These are phyloP conservation scores for Stenodera caucasica DNA, from an alignment of 2,888 invertebrate genomes.

Conservation along the genomic window DNA sequence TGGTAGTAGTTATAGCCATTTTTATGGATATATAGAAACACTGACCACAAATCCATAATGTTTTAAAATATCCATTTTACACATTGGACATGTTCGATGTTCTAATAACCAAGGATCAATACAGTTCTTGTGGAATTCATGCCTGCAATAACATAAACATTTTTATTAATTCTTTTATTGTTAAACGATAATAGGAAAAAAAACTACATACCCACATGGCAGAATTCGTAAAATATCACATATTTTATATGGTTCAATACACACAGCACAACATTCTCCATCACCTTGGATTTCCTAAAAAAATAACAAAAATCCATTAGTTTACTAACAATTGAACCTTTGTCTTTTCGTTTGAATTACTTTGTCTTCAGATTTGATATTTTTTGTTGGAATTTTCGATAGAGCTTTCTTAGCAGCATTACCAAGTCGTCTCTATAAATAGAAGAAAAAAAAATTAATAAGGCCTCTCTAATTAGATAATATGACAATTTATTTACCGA, in stretches of 20 bases:
- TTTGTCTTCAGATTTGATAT: constrained; percentile 83
- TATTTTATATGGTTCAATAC: constrained; percentile 89
- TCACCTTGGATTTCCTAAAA: constrained; percentile 76
- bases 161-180: not conserved
- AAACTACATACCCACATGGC: constrained; percentile 80
- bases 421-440: constrained; percentile 79
- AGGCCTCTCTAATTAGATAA: not conserved
- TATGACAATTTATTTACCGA: constrained; percentile 66
- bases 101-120: constrained; percentile 96
- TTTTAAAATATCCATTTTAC: constrained; percentile 93
- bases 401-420: constrained; percentile 93
- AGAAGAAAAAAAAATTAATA: constrained; percentile 8
- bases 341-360: constrained; percentile 57
- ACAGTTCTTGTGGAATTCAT: constrained; percentile 94
- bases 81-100: constrained; percentile 95
- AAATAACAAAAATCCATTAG: constrained; percentile 18
- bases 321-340: not conserved
- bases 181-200: not conserved
- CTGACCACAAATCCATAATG: constrained; percentile 85
- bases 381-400: constrained; percentile 89
- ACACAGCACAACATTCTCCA: constrained; percentile 91
- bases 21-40: constrained; percentile 49
- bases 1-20: constrained; percentile 42
- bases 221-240: constrained; percentile 85
- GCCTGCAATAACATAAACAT: constrained; percentile 62